A percentile compares a stretch with the other conserved stretches of the same genome.
phyloP scores from a whole-genome alignment of 2,888 invertebrate genomes.

The Cyaniris semiargus region DNA sequence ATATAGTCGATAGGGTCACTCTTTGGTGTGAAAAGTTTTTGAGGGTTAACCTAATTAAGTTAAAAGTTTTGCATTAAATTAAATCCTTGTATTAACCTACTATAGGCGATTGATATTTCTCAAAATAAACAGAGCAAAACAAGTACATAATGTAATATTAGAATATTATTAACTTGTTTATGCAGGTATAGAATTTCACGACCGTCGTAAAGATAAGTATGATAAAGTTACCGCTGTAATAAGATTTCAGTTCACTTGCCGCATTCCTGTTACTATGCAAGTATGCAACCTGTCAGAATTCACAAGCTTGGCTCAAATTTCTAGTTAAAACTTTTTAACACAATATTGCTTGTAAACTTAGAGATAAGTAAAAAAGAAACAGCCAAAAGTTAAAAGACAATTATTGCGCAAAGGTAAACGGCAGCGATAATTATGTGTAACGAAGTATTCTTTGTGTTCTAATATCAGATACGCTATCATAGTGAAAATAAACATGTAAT shows the following conservation, averaged over 20 bases:
- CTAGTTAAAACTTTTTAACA: background rate
- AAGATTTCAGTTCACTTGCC: slow-evolving; percentile 13
- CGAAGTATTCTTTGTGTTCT: background rate
- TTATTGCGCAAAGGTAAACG: background rate
- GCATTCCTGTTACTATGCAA: background rate
- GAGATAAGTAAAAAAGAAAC: too few species aligned
- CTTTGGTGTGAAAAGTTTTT: too few species aligned
- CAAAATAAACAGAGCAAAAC: slow-evolving; percentile 1
- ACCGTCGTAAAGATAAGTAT: slow-evolving; percentile 11
- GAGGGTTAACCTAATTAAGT: too few species aligned
- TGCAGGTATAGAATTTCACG: slow-evolving; percentile 7
- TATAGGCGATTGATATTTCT: background rate
- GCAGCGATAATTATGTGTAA: slow-evolving; percentile 7
- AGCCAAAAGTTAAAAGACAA: background rate
- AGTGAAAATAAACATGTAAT: slow-evolving; percentile 11
- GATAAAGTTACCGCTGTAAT: slow-evolving; percentile 6
- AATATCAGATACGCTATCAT: slow-evolving; percentile 22
- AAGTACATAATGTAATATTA: background rate
- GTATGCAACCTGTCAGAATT: background rate
- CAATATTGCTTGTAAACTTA: too few species aligned
- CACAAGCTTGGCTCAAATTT: background rate
- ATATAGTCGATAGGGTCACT: too few species aligned
- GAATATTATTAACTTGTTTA: background rate
- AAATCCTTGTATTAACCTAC: background rate
- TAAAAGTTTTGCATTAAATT: background rate